A percentile compares a stretch with the other conserved stretches of the same genome.
phyloP scores from a whole-genome alignment of 2,113 vertebrate species.

The Pelvicachromis taeniatus region DNA sequence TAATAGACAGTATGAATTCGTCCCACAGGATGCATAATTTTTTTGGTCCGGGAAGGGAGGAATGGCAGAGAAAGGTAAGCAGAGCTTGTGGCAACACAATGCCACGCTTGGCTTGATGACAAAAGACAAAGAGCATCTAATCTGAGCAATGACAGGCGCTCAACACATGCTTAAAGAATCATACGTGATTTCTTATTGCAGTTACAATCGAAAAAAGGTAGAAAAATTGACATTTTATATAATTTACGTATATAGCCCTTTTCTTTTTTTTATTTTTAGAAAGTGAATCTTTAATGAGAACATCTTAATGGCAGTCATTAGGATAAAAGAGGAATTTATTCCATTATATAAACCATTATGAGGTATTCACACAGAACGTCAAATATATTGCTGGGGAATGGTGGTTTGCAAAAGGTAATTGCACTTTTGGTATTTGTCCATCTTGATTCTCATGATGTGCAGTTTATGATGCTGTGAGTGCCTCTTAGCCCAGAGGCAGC shows the following conservation, averaged over 20 bases:
- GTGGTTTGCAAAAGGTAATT: background rate
- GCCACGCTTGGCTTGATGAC: background rate
- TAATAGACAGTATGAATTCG: constrained; percentile 4
- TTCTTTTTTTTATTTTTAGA: background rate
- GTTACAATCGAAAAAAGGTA: background rate
- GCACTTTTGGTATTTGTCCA: background rate
- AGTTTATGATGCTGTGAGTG: background rate
- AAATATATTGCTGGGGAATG: background rate
- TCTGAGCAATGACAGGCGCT: background rate
- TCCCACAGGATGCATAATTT: constrained; percentile 13
- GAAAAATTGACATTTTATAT: background rate
- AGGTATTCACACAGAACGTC: background rate
- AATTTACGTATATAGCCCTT: background rate
- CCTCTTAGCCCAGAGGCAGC: constrained; percentile 23
- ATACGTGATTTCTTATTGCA: background rate
- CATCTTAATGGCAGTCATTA: background rate
- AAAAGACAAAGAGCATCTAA: constrained; percentile 37
- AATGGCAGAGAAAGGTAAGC: background rate
- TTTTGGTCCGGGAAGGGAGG: background rate
- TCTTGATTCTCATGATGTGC: background rate
- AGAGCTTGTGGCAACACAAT: background rate
- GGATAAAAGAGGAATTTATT: background rate
- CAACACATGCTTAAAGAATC: background rate
- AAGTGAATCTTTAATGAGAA: background rate
- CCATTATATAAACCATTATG: background rate